phyloP scores from a whole-genome alignment of 2,797 vertebrate genomes.

The Triplophysa yarkandensis region DNA sequence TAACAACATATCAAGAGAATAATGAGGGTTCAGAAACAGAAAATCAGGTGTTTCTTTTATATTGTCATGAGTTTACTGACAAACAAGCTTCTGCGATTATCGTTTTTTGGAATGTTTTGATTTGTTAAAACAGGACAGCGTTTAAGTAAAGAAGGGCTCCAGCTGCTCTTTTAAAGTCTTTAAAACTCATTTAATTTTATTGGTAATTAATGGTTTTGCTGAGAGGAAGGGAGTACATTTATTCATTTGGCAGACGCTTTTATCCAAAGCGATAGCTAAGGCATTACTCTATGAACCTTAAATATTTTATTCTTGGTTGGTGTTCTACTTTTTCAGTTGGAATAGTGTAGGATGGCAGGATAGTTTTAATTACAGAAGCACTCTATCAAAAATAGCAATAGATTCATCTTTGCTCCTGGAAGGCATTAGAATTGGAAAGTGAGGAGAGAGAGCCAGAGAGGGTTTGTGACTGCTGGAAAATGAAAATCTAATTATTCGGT shows the following conservation, averaged over 20 bases:
- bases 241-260: too few species aligned
- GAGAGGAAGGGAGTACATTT: not conserved
- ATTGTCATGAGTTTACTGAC: conserved; percentile 1
- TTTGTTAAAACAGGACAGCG: conserved; percentile 20
- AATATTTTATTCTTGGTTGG: not conserved
- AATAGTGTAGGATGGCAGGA: not conserved
- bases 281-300: not conserved
- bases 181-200: conserved; percentile 17
- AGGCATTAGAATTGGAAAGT: conserved; percentile 17
- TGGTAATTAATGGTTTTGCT: conserved; percentile 35
- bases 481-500: conserved; percentile 48
- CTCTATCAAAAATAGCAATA: conserved; percentile 21
- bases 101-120: conserved; percentile 1
- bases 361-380: conserved; percentile 38
- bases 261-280: too few species aligned
- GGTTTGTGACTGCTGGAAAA: conserved; percentile 1
- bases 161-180: conserved; percentile 1
- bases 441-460: not conserved
- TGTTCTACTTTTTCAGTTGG: conserved; percentile 4
- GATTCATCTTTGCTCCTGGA: conserved; percentile 19
- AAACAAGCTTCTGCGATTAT: conserved; percentile 6
- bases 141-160: conserved; percentile 18
- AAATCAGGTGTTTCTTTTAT: conserved; percentile 6
- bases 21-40: conserved; percentile 12
- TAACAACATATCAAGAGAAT: conserved; percentile 20